Conservation (phyloP, 1,140 invertebrate species). For the Ganaspis sp. region DNA sequence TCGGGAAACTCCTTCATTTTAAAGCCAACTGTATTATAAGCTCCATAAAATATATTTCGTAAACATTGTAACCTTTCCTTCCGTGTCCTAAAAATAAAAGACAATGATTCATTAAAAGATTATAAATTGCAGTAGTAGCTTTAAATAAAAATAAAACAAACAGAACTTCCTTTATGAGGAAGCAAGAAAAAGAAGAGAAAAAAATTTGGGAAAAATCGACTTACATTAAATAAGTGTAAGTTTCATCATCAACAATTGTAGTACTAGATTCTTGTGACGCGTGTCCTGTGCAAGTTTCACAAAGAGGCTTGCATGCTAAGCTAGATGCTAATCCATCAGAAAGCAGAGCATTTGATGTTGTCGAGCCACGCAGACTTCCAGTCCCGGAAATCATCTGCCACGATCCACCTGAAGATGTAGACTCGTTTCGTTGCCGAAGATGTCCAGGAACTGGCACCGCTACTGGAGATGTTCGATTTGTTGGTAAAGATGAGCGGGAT, state of each 20-base stretch:
- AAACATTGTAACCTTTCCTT: conserved; percentile 78
- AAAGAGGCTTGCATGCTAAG: conserved; percentile 65
- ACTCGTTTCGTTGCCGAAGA: conserved; percentile 79
- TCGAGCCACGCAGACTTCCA: conserved; percentile 80
- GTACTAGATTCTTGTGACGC: conserved; percentile 71
- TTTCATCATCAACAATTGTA: conserved; percentile 73
- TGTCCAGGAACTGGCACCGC: conserved; percentile 76
- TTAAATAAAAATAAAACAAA: too few species aligned
- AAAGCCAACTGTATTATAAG: conserved; percentile 77
- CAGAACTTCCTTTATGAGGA: too few species aligned
- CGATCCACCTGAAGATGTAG: conserved; percentile 78
- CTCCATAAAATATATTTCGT: conserved; percentile 77
- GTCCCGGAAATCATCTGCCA: conserved; percentile 84
- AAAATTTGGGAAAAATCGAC: not conserved
- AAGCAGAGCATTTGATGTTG: conserved; percentile 73
- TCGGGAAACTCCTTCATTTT: conserved; percentile 77
- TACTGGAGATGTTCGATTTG: conserved; percentile 79
- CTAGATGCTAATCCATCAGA: conserved; percentile 66
- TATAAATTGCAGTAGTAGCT: not conserved
- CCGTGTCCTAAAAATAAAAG: conserved; percentile 61
- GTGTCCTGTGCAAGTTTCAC: conserved; percentile 68
- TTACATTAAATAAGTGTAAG: conserved; percentile 42
- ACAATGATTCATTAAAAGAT: conserved; percentile 37
- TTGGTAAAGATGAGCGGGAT: conserved; percentile 65
- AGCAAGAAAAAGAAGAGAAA: conserved; percentile 53